Evolutionary conservation across 2,888 invertebrate species (phyloP), one percentile per base, ranked within the genome.

Genomic region (Caenorhabditis sp.): DNA sequence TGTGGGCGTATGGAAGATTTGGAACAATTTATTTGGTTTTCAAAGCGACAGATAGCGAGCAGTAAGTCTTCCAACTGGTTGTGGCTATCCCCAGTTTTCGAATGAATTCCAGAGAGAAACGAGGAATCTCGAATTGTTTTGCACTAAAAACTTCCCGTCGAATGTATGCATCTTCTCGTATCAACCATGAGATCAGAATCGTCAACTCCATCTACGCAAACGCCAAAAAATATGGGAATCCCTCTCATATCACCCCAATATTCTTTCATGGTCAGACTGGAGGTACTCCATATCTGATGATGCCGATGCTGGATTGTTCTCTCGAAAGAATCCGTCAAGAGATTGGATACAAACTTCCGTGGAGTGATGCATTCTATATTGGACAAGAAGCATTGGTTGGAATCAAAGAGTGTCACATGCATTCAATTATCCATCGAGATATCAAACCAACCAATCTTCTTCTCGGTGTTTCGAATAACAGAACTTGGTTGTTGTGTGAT

Each of bases 391-490:
- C 63, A n/a, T n/a, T 81, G 63, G 31, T 81, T 22, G 81, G 63
- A 31, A 74, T 80, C 10, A 64, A 58, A 31, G 58, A 74, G 38
- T 68, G 74, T n/a, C 74, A 74, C 58, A 24, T 31, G 6, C 72
- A 77, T 35, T 59, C 22, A 19, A 66, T 82, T 24, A 35, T 73
- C 35, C 82, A 82, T 68, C 77, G 82, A 6, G 82, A 82, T 73
- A 73, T 82, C 24, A 82, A 82, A 58, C 82, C 82, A 41, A 68
- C 77, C 2, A 82, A 82, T 47, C 19, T 82, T 26, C 14, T 82
- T 12, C 51, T 73, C 7, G 41, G 72, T 19, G 58, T 41, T 0
- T 24, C 31, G 41, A 31, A 56, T 24, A 72, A 66, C 47, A 58
- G 38, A 19, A 61, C 28, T 38, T 82, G 75, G 75, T 77, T 51